phyloP scores from a whole-genome alignment of 2,888 invertebrate species.

The Bombylius major region DNA sequence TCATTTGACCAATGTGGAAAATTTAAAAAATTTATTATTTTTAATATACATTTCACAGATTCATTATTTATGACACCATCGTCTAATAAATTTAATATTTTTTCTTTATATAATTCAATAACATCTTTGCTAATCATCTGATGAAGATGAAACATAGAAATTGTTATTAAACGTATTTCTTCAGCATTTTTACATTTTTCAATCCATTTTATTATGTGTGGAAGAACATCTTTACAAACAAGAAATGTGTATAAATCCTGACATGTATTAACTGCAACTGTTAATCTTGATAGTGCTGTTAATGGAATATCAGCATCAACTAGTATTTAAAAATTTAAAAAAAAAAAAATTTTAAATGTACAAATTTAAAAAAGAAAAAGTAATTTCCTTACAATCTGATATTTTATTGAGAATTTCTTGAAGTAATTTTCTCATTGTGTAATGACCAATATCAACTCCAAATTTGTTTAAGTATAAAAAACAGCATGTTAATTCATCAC shows the following conservation, averaged over 20 bases:
- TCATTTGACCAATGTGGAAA: conserved; percentile 37
- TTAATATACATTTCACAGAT: conserved; percentile 24
- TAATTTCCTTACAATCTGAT: conserved; percentile 14
- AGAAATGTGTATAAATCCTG: conserved; percentile 33
- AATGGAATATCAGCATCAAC: conserved; percentile 25
- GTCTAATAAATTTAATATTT: conserved; percentile 28
- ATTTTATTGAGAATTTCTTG: conserved; percentile 22
- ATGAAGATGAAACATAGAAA: conserved; percentile 37
- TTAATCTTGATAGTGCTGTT: conserved; percentile 34
- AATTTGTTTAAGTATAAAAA: conserved; percentile 39
- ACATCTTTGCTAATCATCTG: conserved; percentile 31
- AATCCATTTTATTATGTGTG: conserved; percentile 29
- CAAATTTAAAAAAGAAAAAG: background rate
- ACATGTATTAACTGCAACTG: conserved; percentile 33
- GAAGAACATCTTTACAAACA: conserved; percentile 31
- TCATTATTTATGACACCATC: conserved; percentile 21
- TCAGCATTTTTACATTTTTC: conserved; percentile 28
- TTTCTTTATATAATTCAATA: conserved; percentile 30
- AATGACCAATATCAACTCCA: conserved; percentile 29
- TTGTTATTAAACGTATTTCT: conserved; percentile 37
- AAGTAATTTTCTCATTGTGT: conserved; percentile 30
- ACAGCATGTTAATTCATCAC: conserved; percentile 34
- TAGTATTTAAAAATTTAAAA: conserved; percentile 6
- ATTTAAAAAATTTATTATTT: conserved; percentile 36
- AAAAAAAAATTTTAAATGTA: background rate